Base-by-base conservation (phyloP, 1,140 invertebrate genomes). In the Eurosta solidaginis region DNA sequence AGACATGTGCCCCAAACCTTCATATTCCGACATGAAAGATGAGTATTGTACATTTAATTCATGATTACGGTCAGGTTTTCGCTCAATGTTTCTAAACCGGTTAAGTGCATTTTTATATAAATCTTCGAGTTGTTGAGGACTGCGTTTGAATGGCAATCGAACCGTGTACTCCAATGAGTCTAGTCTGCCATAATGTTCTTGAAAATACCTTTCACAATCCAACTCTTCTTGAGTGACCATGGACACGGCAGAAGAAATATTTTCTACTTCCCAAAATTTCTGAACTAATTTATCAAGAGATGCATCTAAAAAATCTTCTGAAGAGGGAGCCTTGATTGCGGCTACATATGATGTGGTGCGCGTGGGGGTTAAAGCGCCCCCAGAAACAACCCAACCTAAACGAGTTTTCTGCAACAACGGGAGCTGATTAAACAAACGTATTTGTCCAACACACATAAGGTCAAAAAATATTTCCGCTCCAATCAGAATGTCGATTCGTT, bases 201-300 rank as follows among this genome's bases (percentile, higher is more conserved):
- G 36, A 36, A 47, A 78, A 44, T 78, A 59, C 33, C 7, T 29
- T 73, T 78, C 59, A 74, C 45, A 49, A 29, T 63, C 27, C 7
- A 50, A 40, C 40, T 78, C 59, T 22, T 78, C 77, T 52, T 36
- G 36, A 20, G 22, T 63, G 10, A 36, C 22, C 44, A 49, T 47
- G n/a, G 25, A 20, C 3, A 20, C 20, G 7, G 20, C 22, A 12
- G n/a, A 25, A 3, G n/a, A 20, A 63, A 29, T 59, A 42, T 74
- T 50, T 78, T 77, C 76, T n/a, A 40, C 33, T 12, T 77, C 54
- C 76, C 76, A 77, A 77, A 77, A 77, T 29, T 42, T 59, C 25
- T 44, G 54, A 14, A 59, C 50, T 36, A 54, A 25, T 33, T 40
- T 22, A 40, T 63, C 22, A 29, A 77, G 27, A 10, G 52, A 63